phyloP scores from a whole-genome alignment of 1,140 invertebrate species.

The Ceratosolen fusciceps region DNA sequence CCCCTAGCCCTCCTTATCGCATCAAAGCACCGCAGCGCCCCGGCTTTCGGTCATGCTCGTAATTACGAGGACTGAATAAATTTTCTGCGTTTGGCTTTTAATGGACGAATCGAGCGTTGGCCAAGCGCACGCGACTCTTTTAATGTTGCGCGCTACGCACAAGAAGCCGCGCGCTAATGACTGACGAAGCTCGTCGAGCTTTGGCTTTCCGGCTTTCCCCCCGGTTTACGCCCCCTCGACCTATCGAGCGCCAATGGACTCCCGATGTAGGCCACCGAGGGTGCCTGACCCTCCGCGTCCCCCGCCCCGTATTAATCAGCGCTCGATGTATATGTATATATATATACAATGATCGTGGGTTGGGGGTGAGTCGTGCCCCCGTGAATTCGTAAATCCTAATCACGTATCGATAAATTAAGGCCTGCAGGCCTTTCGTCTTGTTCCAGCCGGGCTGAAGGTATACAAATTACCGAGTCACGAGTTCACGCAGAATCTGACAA shows the following conservation, averaged over 20 bases:
- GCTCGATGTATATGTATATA: not conserved
- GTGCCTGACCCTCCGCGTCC: not conserved
- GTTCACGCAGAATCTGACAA: conserved; percentile 56
- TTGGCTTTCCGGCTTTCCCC: not conserved
- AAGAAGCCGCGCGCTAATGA: conserved; percentile 61
- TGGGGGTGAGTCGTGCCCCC: too few relatives aligned
- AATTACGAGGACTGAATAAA: conserved; percentile 66
- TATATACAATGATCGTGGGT: too few relatives aligned
- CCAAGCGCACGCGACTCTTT: conserved; percentile 50
- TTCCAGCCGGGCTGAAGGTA: conserved; percentile 39
- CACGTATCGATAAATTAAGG: conserved; percentile 48
- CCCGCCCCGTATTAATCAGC: too few relatives aligned
- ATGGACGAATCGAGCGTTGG: conserved; percentile 61
- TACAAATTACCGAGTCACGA: conserved; percentile 47
- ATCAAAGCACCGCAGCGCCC: conserved; percentile 52
- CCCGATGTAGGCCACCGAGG: too few relatives aligned
- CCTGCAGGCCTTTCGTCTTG: conserved; percentile 28
- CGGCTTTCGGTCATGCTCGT: conserved; percentile 20
- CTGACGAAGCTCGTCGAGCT: conserved; percentile 31
- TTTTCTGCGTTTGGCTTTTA: conserved; percentile 67
- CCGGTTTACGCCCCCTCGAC: not conserved
- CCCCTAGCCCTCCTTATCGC: conserved; percentile 9
- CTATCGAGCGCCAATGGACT: too few relatives aligned
- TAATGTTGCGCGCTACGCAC: conserved; percentile 54
- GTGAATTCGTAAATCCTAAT: conserved; percentile 50